Evolutionary conservation across 2,797 vertebrate genomes (phyloP).

Genomic region (Mormyrops boulengeri): DNA sequence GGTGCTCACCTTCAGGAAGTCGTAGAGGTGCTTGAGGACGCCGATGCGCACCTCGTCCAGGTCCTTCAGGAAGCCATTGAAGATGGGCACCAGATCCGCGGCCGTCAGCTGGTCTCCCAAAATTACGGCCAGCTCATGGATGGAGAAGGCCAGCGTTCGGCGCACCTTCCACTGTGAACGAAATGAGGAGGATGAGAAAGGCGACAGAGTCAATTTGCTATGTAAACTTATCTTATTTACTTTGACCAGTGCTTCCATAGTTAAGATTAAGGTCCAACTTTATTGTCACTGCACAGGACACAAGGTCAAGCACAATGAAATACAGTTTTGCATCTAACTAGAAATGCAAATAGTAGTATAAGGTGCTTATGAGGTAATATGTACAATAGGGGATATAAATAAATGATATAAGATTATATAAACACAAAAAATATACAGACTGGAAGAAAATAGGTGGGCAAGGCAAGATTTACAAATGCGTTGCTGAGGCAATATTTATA

Average conservation of each 20-base stretch:
- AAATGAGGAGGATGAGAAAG: background rate
- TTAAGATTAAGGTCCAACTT: background rate
- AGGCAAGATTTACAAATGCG: background rate
- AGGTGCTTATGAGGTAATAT: background rate
- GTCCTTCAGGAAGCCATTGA: slow-evolving; percentile 72
- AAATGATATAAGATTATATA: background rate
- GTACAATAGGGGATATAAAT: background rate
- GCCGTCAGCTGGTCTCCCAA: slow-evolving; percentile 83
- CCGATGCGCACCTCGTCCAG: slow-evolving; percentile 67
- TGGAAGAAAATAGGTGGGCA: background rate
- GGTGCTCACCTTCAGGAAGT: slow-evolving; percentile 63
- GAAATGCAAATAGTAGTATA: background rate
- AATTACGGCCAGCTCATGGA: slow-evolving; percentile 82
- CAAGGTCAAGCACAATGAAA: background rate
- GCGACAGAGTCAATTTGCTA: background rate
- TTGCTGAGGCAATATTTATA: background rate
- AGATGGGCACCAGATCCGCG: slow-evolving; percentile 83
- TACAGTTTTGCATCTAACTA: background rate
- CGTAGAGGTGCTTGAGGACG: slow-evolving; percentile 65
- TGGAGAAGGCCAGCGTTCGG: slow-evolving; percentile 79
- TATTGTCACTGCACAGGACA: background rate
- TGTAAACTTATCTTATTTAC: background rate
- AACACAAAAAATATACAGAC: background rate
- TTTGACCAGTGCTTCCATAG: background rate
- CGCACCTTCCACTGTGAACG: slow-evolving; percentile 80